A percentile compares a stretch with the other conserved stretches of the same genome.
Evolutionary conservation across 2,888 invertebrate genomes (phyloP).

Genomic region (Ametastegia equiseti): DNA sequence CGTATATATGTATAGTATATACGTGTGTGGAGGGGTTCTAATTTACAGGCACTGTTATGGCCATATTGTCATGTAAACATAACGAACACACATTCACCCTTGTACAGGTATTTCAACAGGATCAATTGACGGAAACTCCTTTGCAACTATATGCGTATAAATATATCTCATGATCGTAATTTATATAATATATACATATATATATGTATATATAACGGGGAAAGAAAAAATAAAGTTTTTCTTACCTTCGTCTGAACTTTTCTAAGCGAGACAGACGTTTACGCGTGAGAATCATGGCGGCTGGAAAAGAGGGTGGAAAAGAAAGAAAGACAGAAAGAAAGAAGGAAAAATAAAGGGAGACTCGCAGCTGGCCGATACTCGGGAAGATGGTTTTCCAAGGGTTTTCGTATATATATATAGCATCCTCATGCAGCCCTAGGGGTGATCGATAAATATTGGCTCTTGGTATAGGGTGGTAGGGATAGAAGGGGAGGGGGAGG

Average conservation of each 20-base stretch:
- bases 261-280: conserved; percentile 26
- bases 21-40: not conserved
- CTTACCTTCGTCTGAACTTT: not conserved
- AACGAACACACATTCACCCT: not conserved
- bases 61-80: conserved; percentile 16
- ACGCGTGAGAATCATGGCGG: conserved; percentile 37
- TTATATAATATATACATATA: not conserved
- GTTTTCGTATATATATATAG: conserved; percentile 50
- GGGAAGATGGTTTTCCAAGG: conserved; percentile 49
- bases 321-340: conserved; percentile 11
- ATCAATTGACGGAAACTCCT: not conserved
- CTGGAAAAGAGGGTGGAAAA: not conserved
- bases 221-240: conserved; percentile 13
- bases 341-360: not conserved
- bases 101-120: not conserved
- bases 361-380: conserved; percentile 40
- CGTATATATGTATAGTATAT: no score
- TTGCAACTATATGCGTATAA: not conserved
- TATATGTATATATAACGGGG: not conserved
- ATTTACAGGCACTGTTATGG: not conserved
- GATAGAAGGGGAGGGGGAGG: conserved; percentile 56
- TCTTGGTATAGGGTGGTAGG: no score
- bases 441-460: conserved; percentile 75
- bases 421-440: conserved; percentile 64
- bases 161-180: not conserved